Conservation (phyloP, 2,888 invertebrate genomes). For the Villa cingulata region DNA sequence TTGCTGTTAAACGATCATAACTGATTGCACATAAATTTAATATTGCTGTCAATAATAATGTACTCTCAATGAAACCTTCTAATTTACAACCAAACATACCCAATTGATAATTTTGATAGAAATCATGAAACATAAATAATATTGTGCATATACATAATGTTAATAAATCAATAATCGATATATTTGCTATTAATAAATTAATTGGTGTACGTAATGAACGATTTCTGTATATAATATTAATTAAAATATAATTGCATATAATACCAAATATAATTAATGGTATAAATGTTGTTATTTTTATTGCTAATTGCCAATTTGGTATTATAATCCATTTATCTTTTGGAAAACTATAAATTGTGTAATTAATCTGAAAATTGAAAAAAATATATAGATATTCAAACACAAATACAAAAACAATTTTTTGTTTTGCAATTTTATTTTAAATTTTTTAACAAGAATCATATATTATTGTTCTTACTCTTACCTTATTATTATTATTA, state of each 20-base stretch:
- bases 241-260: slow-evolving; percentile 50
- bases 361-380: background rate
- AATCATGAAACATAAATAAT: slow-evolving; percentile 59
- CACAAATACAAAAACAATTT: no score
- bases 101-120: slow-evolving; percentile 65
- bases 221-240: slow-evolving; percentile 48
- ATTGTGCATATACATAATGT: slow-evolving; percentile 57
- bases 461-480: no score
- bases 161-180: slow-evolving; percentile 56
- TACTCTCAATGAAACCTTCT: slow-evolving; percentile 64
- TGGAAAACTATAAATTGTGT: slow-evolving; percentile 25
- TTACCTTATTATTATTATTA: no score
- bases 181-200: slow-evolving; percentile 58
- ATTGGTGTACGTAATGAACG: slow-evolving; percentile 52
- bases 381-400: no score
- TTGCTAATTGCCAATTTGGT: slow-evolving; percentile 43
- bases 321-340: slow-evolving; percentile 53
- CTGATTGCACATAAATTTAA: slow-evolving; percentile 65
- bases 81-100: slow-evolving; percentile 59
- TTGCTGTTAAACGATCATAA: slow-evolving; percentile 70
- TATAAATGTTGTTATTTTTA: slow-evolving; percentile 46
- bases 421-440: no score
- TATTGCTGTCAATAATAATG: slow-evolving; percentile 60
- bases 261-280: slow-evolving; percentile 51
- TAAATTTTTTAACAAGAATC: no score